Conservation (phyloP, 30 jellyfish, hydroid and myxozoan genomes). For the Rhopilema esculentum region DNA sequence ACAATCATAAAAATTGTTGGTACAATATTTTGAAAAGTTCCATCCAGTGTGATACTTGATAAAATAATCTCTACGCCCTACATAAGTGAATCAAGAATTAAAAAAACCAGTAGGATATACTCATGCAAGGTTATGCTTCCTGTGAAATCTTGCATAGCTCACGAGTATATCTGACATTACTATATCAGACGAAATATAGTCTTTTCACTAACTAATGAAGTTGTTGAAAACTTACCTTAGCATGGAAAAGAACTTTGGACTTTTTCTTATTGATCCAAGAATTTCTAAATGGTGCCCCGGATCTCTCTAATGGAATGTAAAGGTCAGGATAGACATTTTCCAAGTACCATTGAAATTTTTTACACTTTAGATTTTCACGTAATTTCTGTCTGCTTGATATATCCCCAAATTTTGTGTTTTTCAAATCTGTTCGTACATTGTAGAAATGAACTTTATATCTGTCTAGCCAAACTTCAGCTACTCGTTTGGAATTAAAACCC, state of each 20-base stretch:
- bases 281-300: slow-evolving; percentile 72
- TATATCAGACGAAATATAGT: too few relatives aligned
- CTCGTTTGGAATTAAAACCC: slow-evolving; percentile 81
- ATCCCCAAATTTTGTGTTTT: slow-evolving; percentile 54
- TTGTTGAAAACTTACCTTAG: slow-evolving; percentile 32
- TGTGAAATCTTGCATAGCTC: too few relatives aligned
- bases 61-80: too few relatives aligned
- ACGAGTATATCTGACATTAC: too few relatives aligned
- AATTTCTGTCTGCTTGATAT: slow-evolving; percentile 59
- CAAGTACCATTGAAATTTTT: slow-evolving; percentile 80
- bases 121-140: too few relatives aligned
- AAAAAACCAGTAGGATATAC: too few relatives aligned
- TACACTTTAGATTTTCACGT: slow-evolving; percentile 70
- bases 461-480: slow-evolving; percentile 94
- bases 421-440: slow-evolving; percentile 66
- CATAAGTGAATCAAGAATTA: too few relatives aligned
- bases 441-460: slow-evolving; percentile 80
- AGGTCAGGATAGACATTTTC: slow-evolving; percentile 85
- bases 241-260: slow-evolving; percentile 40
- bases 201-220: neutral
- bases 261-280: slow-evolving; percentile 35
- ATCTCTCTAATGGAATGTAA: slow-evolving; percentile 76
- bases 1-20: too few relatives aligned
- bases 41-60: too few relatives aligned
- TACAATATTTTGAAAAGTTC: too few relatives aligned